A percentile compares a stretch with the other conserved stretches of the same genome.
phyloP scores from a whole-genome alignment of 2,888 invertebrate species.

The Pomacea canaliculata region DNA sequence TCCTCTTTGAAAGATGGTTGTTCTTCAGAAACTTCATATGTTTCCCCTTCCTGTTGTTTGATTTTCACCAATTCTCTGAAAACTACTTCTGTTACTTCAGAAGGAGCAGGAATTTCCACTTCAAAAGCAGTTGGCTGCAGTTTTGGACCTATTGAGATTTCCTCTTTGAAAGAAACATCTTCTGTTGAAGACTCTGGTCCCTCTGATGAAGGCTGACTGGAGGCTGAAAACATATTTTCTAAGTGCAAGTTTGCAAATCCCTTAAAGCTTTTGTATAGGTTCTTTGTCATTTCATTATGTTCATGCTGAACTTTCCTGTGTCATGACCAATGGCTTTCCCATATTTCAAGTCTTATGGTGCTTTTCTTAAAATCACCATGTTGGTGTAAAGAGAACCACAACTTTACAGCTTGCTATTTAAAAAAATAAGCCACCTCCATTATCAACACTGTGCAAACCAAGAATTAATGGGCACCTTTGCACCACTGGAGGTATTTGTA shows the following conservation, averaged over 20 bases:
- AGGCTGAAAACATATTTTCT: slow-evolving; percentile 29
- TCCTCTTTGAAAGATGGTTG: slow-evolving; percentile 26
- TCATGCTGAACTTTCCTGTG: too few relatives aligned
- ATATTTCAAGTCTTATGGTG: too few relatives aligned
- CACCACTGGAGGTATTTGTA: too few relatives aligned
- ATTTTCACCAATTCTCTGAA: slow-evolving; percentile 42
- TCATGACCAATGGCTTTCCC: too few relatives aligned
- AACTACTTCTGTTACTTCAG: slow-evolving; percentile 38
- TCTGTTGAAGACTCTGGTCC: slow-evolving; percentile 29
- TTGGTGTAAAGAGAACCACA: too few relatives aligned
- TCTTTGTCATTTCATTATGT: too few relatives aligned
- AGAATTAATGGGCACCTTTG: too few relatives aligned
- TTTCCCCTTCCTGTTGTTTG: slow-evolving; percentile 29
- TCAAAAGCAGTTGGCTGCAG: slow-evolving; percentile 19
- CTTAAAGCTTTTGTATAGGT: too few relatives aligned
- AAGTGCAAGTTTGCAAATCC: slow-evolving; percentile 1
- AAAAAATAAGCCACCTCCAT: too few relatives aligned
- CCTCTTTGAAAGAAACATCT: slow-evolving; percentile 28
- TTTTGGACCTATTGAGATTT: slow-evolving; percentile 29
- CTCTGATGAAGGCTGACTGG: slow-evolving; percentile 35
- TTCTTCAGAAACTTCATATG: slow-evolving; percentile 23
- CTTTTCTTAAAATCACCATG: too few relatives aligned
- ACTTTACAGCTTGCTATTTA: too few relatives aligned
- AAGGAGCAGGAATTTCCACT: slow-evolving; percentile 34
- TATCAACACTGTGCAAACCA: too few relatives aligned